Evolutionary conservation across 2,113 vertebrate species (phyloP).

Genomic region (Vimba vimba): DNA sequence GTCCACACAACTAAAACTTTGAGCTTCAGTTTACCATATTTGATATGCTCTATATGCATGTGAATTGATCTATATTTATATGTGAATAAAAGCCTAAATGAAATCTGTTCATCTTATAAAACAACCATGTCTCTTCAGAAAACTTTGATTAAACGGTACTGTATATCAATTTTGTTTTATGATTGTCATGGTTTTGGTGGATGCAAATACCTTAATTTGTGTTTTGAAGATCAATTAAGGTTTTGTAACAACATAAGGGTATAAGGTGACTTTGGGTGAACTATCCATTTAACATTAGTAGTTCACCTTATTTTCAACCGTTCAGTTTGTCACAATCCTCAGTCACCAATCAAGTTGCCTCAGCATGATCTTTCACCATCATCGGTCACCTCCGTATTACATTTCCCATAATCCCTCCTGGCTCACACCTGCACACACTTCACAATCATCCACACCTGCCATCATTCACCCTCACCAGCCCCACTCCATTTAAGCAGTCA

Average conservation of each 20-base stretch:
- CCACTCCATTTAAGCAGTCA: too few species aligned
- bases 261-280: not conserved
- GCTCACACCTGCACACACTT: too few species aligned
- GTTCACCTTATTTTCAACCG: not conserved
- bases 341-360: too few species aligned
- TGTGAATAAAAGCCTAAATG: not conserved
- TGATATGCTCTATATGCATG: not conserved
- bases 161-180: not conserved
- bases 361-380: too few species aligned
- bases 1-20: not conserved
- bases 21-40: not conserved
- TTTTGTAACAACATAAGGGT: not conserved
- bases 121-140: not conserved
- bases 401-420: too few species aligned
- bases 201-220: not conserved
- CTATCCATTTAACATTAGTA: not conserved
- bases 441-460: too few species aligned
- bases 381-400: too few species aligned
- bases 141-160: not conserved
- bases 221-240: not conserved
- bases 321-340: not conserved
- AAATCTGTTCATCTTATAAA: not conserved
- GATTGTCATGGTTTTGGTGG: not conserved
- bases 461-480: too few species aligned
- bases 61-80: not conserved